Percentiles rank a stretch among this genome's conserved stretches.
phyloP scores from a whole-genome alignment of 2,113 vertebrate species.

The Brachyhypopomus occidentalis region DNA sequence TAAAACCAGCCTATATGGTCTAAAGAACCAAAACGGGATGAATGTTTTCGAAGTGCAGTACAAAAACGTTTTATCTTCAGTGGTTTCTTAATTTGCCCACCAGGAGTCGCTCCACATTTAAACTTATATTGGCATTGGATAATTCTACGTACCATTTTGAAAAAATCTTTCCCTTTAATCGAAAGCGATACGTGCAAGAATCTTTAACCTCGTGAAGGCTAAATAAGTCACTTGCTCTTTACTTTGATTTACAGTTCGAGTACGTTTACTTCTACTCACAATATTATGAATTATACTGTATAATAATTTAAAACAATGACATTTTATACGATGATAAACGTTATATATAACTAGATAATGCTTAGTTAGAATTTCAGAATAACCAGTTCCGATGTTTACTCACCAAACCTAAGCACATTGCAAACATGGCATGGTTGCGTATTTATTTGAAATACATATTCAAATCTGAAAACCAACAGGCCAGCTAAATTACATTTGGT shows the following conservation, averaged over 20 bases:
- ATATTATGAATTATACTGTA: too few species aligned
- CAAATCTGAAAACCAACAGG: not conserved
- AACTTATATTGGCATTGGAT: not conserved
- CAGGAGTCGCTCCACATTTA: constrained; percentile 2
- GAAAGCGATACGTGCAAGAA: not conserved
- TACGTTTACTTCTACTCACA: too few species aligned
- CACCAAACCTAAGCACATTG: too few species aligned
- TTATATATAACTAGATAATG: too few species aligned
- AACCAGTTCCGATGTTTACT: too few species aligned
- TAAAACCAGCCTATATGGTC: too few species aligned
- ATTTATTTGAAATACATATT: not conserved
- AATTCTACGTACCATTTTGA: not conserved
- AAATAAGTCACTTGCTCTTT: not conserved
- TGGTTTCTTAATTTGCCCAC: not conserved
- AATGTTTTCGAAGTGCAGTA: not conserved
- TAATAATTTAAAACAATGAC: too few species aligned
- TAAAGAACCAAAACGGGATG: too few species aligned
- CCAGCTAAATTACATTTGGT: not conserved
- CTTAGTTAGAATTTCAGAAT: too few species aligned
- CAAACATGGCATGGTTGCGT: too few species aligned
- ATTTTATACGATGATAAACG: too few species aligned
- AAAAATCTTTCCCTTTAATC: not conserved
- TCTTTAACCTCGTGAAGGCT: not conserved
- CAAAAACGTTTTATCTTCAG: not conserved
- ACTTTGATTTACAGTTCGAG: too few species aligned